phyloP scores from a whole-genome alignment of 2,113 vertebrate species.

The Macquaria australasica region DNA sequence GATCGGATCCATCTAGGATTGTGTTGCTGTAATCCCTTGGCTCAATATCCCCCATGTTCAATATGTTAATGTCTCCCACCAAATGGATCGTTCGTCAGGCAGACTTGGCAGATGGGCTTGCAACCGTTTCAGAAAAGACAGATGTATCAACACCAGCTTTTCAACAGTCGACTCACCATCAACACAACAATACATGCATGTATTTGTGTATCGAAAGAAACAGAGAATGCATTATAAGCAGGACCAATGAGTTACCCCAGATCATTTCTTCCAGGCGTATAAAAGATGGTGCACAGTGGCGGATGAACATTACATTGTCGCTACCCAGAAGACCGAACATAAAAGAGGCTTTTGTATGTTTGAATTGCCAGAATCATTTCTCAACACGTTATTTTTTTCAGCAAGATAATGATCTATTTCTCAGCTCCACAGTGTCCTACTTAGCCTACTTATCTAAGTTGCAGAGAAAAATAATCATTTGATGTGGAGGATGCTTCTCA shows the following conservation, averaged over 20 bases:
- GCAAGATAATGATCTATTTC: constrained; percentile 74
- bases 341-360: constrained; percentile 64
- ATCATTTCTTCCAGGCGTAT: constrained; percentile 32
- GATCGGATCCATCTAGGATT: constrained; percentile 73
- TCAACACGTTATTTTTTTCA: constrained; percentile 52
- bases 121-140: constrained; percentile 70
- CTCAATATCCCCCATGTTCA: constrained; percentile 75
- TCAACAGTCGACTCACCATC: constrained; percentile 53
- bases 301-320: constrained; percentile 63
- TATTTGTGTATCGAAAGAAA: constrained; percentile 41
- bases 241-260: constrained; percentile 2
- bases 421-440: constrained; percentile 72
- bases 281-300: constrained; percentile 39
- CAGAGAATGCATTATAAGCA: constrained; percentile 24
- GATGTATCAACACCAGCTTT: constrained; percentile 74
- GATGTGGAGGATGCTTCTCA: constrained; percentile 62
- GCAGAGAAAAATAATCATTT: constrained; percentile 64
- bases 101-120: constrained; percentile 67
- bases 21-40: constrained; percentile 74
- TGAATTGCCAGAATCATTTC: constrained; percentile 59
- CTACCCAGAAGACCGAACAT: constrained; percentile 70
- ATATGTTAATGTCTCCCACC: constrained; percentile 79
- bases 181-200: constrained; percentile 43
- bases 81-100: constrained; percentile 72
- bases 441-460: constrained; percentile 76